Evolutionary conservation across 2,888 invertebrate species (phyloP).

Genomic region (Malthinus seriepunctatus): DNA sequence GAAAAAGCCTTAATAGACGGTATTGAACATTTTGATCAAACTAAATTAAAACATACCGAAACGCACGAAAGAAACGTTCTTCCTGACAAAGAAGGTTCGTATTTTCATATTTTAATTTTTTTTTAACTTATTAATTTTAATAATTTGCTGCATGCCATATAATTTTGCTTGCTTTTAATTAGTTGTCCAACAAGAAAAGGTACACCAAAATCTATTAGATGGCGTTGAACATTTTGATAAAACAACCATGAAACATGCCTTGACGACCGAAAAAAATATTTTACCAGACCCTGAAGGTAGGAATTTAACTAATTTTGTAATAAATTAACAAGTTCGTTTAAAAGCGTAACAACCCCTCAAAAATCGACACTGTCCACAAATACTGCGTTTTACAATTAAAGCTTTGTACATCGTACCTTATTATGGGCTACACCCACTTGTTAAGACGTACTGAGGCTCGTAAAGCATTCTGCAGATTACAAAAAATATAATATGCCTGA

Average conservation of each 20-base stretch:
- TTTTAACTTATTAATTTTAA: constrained; percentile 9
- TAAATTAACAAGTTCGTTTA: too few relatives aligned
- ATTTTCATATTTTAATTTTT: background rate
- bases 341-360: too few relatives aligned
- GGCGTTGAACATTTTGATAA: constrained; percentile 77
- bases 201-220: constrained; percentile 70
- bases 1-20: constrained; percentile 83
- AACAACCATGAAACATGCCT: constrained; percentile 72
- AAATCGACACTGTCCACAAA: too few relatives aligned
- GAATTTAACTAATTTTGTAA: background rate
- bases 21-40: constrained; percentile 83
- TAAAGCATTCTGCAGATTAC: too few relatives aligned
- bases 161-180: constrained; percentile 40
- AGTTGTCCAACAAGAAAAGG: constrained; percentile 76
- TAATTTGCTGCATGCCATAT: constrained; percentile 18
- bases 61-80: constrained; percentile 92
- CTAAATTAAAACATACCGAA: constrained; percentile 85
- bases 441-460: too few relatives aligned
- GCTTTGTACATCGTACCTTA: too few relatives aligned
- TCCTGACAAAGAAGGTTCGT: constrained; percentile 88
- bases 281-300: constrained; percentile 71
- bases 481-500: too few relatives aligned
- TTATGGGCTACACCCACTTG: too few relatives aligned
- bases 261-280: constrained; percentile 74
- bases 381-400: too few relatives aligned